Evolutionary conservation across 2,888 invertebrate species (phyloP).

Genomic region (Plagodis dolabraria): DNA sequence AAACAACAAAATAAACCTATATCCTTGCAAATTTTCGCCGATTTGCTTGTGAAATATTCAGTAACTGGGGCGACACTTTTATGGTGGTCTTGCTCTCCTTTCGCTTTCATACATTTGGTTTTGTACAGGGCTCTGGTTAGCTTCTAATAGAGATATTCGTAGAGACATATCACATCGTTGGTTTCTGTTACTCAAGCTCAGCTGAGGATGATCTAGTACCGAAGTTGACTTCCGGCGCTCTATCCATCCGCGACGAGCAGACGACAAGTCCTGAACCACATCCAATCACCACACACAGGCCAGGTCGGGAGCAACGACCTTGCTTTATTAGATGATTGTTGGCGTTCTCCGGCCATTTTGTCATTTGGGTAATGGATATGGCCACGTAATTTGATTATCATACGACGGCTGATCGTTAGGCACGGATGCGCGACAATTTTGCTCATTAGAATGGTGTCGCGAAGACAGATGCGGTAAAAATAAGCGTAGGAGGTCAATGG

Average conservation of each 20-base stretch:
- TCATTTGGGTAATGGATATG: slow-evolving; percentile 41
- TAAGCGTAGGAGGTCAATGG: slow-evolving; percentile 25
- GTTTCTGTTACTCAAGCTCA: background rate
- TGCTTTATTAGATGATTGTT: slow-evolving; percentile 52
- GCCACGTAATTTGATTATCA: slow-evolving; percentile 38
- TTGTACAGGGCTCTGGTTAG: background rate
- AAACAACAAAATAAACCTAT: background rate
- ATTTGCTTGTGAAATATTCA: background rate
- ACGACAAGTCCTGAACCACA: slow-evolving; percentile 39
- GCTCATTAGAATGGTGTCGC: slow-evolving; percentile 21
- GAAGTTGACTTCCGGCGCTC: slow-evolving; percentile 34
- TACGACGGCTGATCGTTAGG: slow-evolving; percentile 31
- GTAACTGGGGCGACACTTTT: background rate
- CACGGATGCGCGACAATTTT: slow-evolving; percentile 34
- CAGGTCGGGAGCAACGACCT: slow-evolving; percentile 50
- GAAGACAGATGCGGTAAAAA: slow-evolving; percentile 18
- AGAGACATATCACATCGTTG: background rate
- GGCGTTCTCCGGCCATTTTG: slow-evolving; percentile 39
- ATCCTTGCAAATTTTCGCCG: background rate
- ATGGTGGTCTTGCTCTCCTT: background rate
- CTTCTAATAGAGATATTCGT: background rate
- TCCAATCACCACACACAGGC: slow-evolving; percentile 15
- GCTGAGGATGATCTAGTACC: slow-evolving; percentile 7
- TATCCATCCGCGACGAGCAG: slow-evolving; percentile 52
- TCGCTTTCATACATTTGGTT: background rate